phyloP scores from a whole-genome alignment of 2,888 invertebrate species.

The Leistus spinibarbis region DNA sequence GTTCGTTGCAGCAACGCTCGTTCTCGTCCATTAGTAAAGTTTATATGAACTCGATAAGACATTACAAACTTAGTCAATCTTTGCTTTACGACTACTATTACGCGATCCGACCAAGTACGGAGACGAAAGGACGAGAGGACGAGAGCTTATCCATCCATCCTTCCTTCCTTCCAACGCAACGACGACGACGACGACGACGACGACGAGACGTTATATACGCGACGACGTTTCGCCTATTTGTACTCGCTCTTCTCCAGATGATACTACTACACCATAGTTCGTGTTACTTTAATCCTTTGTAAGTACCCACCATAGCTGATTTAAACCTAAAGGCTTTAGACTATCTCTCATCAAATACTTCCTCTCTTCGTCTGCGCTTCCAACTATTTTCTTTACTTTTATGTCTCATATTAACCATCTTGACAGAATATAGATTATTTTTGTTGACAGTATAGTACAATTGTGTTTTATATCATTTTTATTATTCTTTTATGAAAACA shows the following conservation, averaged over 20 bases:
- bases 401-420: too few species aligned
- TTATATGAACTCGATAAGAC: constrained; percentile 54
- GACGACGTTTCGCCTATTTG: constrained; percentile 10
- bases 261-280: constrained; percentile 13
- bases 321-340: too few species aligned
- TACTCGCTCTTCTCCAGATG: too few species aligned
- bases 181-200: too few species aligned
- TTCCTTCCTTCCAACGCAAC: too few species aligned
- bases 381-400: background rate
- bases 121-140: too few species aligned
- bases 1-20: constrained; percentile 46
- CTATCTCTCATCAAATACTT: background rate
- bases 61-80: constrained; percentile 57
- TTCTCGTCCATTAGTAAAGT: constrained; percentile 54
- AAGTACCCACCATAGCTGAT: constrained; percentile 43
- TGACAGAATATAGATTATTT: too few species aligned
- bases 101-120: background rate
- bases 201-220: too few species aligned
- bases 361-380: background rate
- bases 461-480: too few species aligned
- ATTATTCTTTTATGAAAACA: too few species aligned
- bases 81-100: constrained; percentile 52
- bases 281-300: constrained; percentile 47
- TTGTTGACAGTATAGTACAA: too few species aligned
- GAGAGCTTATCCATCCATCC: background rate